phyloP scores from a whole-genome alignment of 2,797 vertebrate genomes.

The Emydoidea blandingii region DNA sequence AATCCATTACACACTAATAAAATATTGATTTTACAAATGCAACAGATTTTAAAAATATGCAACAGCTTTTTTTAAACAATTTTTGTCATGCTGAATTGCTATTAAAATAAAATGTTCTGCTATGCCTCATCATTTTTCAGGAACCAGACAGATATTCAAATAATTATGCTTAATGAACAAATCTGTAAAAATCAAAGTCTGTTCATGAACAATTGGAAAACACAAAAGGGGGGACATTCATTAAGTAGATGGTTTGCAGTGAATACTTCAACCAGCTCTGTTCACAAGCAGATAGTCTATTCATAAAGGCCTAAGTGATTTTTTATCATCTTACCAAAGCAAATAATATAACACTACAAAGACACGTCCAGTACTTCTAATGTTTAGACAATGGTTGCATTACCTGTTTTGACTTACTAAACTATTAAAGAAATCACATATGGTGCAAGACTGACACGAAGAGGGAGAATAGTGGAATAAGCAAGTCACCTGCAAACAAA shows the following conservation, averaged over 20 bases:
- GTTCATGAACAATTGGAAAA: not conserved
- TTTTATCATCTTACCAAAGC: not conserved
- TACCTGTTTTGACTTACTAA: not conserved
- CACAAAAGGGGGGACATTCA: not conserved
- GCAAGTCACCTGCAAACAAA: not conserved
- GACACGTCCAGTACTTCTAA: fast-evolving
- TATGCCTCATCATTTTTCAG: constrained; percentile 42
- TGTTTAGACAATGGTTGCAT: not conserved
- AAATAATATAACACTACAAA: not conserved
- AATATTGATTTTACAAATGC: constrained; percentile 23
- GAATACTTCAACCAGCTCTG: not conserved
- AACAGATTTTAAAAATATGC: constrained; percentile 8
- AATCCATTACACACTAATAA: constrained; percentile 12
- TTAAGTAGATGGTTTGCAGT: constrained; percentile 13
- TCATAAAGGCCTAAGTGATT: not conserved
- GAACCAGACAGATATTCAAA: constrained; percentile 23
- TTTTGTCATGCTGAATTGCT: not conserved
- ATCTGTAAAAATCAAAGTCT: constrained; percentile 8
- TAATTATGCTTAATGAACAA: constrained; percentile 30
- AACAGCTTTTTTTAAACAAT: not conserved
- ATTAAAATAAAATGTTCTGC: constrained; percentile 14
- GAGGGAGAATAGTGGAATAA: not conserved
- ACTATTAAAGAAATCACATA: not conserved
- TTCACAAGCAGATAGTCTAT: not conserved
- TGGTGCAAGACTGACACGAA: not conserved